Conservation (phyloP, 2,113 vertebrate genomes). For the Polypterus bichir region DNA sequence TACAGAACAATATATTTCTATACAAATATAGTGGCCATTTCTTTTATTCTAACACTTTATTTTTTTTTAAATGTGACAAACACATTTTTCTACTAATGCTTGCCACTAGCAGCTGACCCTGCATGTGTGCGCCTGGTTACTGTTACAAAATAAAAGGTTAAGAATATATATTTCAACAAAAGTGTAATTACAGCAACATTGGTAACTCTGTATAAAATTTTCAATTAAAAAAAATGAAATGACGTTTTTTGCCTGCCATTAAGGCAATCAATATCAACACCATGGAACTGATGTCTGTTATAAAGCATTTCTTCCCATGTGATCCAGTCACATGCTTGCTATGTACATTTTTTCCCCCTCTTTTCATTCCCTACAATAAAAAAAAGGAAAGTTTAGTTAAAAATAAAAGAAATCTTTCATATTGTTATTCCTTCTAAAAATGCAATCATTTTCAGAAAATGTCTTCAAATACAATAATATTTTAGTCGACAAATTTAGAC, state of each 20-base stretch:
- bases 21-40: constrained; percentile 56
- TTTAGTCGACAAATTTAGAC: neutral
- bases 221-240: constrained; percentile 84
- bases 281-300: constrained; percentile 95
- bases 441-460: neutral
- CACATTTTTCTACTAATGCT: constrained; percentile 54
- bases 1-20: constrained; percentile 70
- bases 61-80: constrained; percentile 46
- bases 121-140: constrained; percentile 64
- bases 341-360: constrained; percentile 69
- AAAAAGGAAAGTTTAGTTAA: constrained; percentile 23
- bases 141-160: constrained; percentile 63
- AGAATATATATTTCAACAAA: constrained; percentile 60
- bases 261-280: constrained; percentile 93
- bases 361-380: constrained; percentile 71
- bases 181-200: constrained; percentile 75
- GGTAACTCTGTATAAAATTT: constrained; percentile 80
- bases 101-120: constrained; percentile 65
- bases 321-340: constrained; percentile 73
- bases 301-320: constrained; percentile 72
- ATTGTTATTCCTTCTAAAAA: neutral
- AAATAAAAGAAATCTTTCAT: constrained; percentile 15
- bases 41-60: constrained; percentile 34
- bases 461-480: neutral
- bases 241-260: constrained; percentile 80